Base-by-base conservation (phyloP, 2,113 vertebrate species). In the Herpailurus yagouaroundi region DNA sequence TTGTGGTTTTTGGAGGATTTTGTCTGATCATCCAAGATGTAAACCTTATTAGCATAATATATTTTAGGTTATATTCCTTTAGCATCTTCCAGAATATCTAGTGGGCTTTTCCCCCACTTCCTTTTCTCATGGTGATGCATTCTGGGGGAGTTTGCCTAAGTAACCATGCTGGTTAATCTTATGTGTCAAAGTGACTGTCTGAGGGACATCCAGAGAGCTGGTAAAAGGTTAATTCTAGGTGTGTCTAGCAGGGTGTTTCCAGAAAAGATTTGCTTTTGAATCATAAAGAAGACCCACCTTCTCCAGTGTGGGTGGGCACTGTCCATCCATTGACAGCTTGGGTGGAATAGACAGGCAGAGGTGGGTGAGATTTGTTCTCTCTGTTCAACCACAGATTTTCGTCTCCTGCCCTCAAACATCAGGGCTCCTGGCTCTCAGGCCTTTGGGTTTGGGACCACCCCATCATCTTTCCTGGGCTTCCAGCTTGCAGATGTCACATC, bases 311-410 rank as follows among this genome's bases (percentile, higher is more conserved):
- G 45, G 29, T 2, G 6, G 63, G 31, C 31, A 15, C 10, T 9
- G 6, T 10, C 33, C 45, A 23, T 9, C 41, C 29, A 15, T 7
- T 18, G 29, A 6, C 33, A 48, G 64, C 7, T 0, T 4, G 1
- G 15, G 5, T 1, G 19, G 12, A 10, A 69, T 1, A 7, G 36
- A 41, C 21, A 18, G 45, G 84, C 41, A 31, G 31, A 52, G 14
- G 21, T 15, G 4, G 79, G 52, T 12, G 0, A 15, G 13, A 52
- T 3, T 2, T 52, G 64, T 10, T 25, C 13, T 23, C 12, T 48
- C 36, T 31, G 55, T 9, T 41, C 13, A 6, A 29, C 52, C 23
- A 36, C 31, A 38, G 55, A 60, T 29, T 29, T 29, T 10, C 7
- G 2, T 15, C n/a, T 63, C 80, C 55, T 63, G 76, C 16, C 18